These are phyloP conservation scores for Lasioglossum pauxillum DNA, from an alignment of 2,888 invertebrate species.

Conservation along the genomic window DNA sequence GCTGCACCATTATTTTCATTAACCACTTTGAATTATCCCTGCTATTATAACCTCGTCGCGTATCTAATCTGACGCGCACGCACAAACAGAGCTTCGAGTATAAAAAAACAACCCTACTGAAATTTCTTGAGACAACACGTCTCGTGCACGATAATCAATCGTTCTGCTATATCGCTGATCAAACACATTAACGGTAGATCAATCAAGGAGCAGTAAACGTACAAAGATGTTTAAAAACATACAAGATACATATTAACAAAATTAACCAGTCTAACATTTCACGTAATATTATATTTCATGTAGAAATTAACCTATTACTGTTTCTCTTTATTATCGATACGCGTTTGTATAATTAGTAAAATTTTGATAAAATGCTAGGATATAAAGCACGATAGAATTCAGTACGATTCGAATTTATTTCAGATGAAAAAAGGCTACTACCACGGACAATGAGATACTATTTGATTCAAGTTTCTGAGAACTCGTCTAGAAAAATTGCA, in stretches of 20 bases:
- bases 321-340: neutral
- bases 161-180: neutral
- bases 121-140: neutral
- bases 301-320: too few species aligned
- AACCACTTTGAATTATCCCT: conserved; percentile 16
- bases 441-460: too few species aligned
- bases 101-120: neutral
- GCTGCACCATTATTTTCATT: conserved; percentile 25
- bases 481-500: too few species aligned
- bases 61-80: neutral
- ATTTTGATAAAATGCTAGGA: too few species aligned
- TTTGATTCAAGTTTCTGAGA: too few species aligned
- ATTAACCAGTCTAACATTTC: neutral
- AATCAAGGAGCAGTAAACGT: too few species aligned
- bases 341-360: neutral
- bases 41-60: neutral
- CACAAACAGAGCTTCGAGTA: neutral
- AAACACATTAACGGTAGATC: neutral
- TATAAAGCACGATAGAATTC: too few species aligned
- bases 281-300: too few species aligned
- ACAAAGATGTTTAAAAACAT: neutral
- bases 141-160: neutral
- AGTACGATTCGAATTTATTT: too few species aligned
- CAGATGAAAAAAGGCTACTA: too few species aligned
- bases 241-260: neutral